These are phyloP conservation scores for Lasioglossum baleicum DNA, from an alignment of 1,140 invertebrate genomes.

Conservation along the genomic window DNA sequence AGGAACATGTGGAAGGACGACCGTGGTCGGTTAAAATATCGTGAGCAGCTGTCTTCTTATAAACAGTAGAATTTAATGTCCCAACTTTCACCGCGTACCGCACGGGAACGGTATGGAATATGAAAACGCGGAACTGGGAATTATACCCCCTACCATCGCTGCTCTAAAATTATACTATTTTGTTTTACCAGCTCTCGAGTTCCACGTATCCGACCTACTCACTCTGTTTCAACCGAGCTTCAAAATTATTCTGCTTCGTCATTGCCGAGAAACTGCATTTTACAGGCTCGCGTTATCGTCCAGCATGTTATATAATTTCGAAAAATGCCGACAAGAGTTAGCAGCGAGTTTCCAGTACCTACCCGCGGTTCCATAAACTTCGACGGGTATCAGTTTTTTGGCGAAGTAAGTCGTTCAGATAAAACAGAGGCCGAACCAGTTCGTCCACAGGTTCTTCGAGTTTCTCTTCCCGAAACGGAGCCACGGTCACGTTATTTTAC, in stretches of 20 bases:
- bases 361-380: too few species aligned
- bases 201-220: too few species aligned
- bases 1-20: slow-evolving; percentile 36
- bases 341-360: too few species aligned
- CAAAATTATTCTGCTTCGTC: too few species aligned
- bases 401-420: not conserved
- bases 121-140: not conserved
- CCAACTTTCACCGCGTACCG: not conserved
- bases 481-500: not conserved
- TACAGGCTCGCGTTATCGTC: too few species aligned
- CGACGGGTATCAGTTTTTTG: too few species aligned
- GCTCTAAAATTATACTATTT: not conserved
- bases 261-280: too few species aligned
- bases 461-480: not conserved
- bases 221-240: too few species aligned
- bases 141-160: not conserved
- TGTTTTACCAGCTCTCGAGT: fast-evolving
- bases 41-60: slow-evolving; percentile 46
- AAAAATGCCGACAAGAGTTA: too few species aligned
- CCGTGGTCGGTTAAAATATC: slow-evolving; percentile 49
- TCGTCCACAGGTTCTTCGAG: not conserved
- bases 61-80: slow-evolving; percentile 43
- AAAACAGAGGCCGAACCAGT: not conserved
- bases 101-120: not conserved
- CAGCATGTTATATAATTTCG: too few species aligned